Conservation (phyloP, 2,888 invertebrate genomes). For the Pristionchus arcanus region DNA sequence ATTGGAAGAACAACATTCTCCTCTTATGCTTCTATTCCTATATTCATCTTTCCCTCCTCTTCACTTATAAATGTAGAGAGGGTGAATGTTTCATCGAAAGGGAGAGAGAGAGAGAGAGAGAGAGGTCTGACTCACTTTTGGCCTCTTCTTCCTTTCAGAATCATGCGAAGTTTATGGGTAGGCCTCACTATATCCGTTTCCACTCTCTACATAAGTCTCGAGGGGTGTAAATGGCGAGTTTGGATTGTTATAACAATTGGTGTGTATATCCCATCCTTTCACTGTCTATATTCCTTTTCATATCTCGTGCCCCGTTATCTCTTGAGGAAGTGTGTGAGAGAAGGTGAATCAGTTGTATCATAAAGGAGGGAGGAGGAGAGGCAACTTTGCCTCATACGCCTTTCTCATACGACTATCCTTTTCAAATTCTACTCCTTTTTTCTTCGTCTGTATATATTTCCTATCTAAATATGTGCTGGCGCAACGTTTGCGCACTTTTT, state of each 20-base stretch:
- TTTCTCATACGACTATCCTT: background rate
- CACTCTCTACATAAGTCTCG: background rate
- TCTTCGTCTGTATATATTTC: background rate
- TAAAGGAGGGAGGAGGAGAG: background rate
- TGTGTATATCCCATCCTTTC: background rate
- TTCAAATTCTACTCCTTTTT: background rate
- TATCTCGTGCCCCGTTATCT: background rate
- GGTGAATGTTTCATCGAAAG: slow-evolving; percentile 7
- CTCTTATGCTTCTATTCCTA: slow-evolving; percentile 9
- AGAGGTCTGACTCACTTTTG: slow-evolving; percentile 13
- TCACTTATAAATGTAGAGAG: slow-evolving; percentile 46
- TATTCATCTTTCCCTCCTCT: slow-evolving; percentile 16
- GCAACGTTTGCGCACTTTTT: too few relatives aligned
- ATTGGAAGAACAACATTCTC: background rate
- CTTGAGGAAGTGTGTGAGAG: slow-evolving; percentile 25
- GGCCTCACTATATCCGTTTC: background rate
- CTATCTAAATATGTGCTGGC: background rate
- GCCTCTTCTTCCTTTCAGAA: background rate
- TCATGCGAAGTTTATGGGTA: background rate
- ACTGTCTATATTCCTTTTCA: background rate
- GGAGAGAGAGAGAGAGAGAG: background rate
- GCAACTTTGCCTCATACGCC: background rate
- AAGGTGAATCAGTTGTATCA: background rate
- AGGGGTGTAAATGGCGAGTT: background rate
- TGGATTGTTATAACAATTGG: background rate